Conservation (phyloP, 2,797 vertebrate species). For the Decapterus maruadsi region DNA sequence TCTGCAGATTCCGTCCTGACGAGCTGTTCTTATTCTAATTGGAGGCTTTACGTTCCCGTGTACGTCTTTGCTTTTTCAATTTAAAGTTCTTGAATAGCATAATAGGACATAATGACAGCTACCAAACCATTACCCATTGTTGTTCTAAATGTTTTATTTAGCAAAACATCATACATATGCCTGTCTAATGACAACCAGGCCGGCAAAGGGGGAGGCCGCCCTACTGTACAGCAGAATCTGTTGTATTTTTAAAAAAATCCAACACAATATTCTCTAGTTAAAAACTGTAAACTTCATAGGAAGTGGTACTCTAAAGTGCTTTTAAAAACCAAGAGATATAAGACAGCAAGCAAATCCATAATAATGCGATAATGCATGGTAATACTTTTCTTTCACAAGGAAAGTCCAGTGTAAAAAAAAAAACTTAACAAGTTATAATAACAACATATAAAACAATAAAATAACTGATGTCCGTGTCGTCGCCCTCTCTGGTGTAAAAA, state of each 20-base stretch:
- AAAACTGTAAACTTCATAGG: constrained; percentile 72
- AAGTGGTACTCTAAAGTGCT: constrained; percentile 81
- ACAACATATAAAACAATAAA: constrained; percentile 44
- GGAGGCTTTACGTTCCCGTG: background rate
- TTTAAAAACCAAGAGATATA: constrained; percentile 34
- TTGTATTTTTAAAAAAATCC: constrained; percentile 35
- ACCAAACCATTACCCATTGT: constrained; percentile 5
- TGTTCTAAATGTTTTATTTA: constrained; percentile 85
- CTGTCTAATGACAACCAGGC: constrained; percentile 56
- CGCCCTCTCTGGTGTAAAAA: constrained; percentile 20
- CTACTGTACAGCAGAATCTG: constrained; percentile 58
- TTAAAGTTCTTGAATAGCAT: background rate
- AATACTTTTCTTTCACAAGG: constrained; percentile 68
- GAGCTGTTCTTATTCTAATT: background rate
- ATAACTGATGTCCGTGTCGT: constrained; percentile 25
- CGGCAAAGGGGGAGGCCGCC: constrained; percentile 27
- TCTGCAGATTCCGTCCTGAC: background rate
- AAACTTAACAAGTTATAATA: constrained; percentile 10
- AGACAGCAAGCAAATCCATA: constrained; percentile 65
- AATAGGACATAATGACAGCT: constrained; percentile 30
- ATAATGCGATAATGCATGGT: constrained; percentile 50
- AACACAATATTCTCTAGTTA: constrained; percentile 59
- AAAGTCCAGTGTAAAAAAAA: constrained; percentile 78
- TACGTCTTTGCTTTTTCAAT: constrained; percentile 2
- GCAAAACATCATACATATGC: constrained; percentile 76